Base-by-base conservation (phyloP, 2,113 vertebrate genomes). In the Erythrocercus mccallii region DNA sequence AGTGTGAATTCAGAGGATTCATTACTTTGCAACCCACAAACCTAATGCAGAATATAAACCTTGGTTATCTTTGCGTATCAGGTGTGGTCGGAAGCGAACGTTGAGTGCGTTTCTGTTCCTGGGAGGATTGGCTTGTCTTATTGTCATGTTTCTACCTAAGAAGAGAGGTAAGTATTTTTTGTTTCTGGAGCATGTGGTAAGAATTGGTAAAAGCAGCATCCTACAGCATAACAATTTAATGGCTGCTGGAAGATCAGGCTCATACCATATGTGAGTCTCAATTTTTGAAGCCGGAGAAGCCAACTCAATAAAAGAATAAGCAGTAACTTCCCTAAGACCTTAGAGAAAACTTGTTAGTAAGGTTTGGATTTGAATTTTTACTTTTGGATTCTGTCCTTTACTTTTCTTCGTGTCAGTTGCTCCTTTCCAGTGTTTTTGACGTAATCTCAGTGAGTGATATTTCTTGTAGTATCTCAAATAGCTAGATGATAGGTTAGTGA, bases 141-240 rank as follows among this genome's bases (percentile, higher is more conserved):
- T 98, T 86, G 96, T 98, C 35, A 98, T 98, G 97, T 98, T 98
- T 90, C 97, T 98, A 86, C 98, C 98, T 54, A 97, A 98, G 69
- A 98, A 97, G 82, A 98, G 97, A 98, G 98, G 98, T 98, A 96
- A 92, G 91, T 47, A 42, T 56, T 84, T 61, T 87, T 78, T 60
- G 8, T 87, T 94, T 70, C 57, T 80, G 48, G 10, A 79, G 12
- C 65, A 42, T 15, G 20, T 89, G 33, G 5, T 64, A 64, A 58
- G 22, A 81, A 62, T 6, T 50, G 30, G 19, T 73, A 58, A 79
- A 74, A 24, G 7, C 23, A 69, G 19, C 44, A 53, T 82, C 15
- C 28, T 58, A 2, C 11, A 69, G 25, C 4, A 17, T 35, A 66
- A 62, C 22, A 62, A 27, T 86, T 33, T 45, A 21, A 31, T 58